Evolutionary conservation across 2,113 vertebrate species (phyloP).

Genomic region (Suncus etruscus): DNA sequence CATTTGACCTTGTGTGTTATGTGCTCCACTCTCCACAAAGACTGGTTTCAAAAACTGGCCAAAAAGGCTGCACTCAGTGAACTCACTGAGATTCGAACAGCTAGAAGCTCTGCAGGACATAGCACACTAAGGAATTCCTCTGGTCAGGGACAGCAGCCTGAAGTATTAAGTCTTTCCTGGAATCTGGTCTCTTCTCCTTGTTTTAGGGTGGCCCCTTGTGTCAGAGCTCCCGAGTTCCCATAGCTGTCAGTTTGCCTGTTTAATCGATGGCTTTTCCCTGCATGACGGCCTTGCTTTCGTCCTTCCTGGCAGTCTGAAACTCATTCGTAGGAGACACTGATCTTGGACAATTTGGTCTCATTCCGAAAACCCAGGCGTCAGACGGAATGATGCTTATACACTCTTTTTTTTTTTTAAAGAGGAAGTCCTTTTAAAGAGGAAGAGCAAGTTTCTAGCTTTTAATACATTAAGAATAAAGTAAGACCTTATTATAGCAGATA

Average conservation of each 20-base stretch:
- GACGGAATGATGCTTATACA: slow-evolving; percentile 31
- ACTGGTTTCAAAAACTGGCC: background rate
- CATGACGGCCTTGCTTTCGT: background rate
- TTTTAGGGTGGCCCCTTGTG: background rate
- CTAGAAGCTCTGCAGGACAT: fast-evolving
- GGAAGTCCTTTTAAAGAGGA: background rate
- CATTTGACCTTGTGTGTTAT: background rate
- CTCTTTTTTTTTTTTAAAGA: slow-evolving; percentile 42
- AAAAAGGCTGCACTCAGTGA: background rate
- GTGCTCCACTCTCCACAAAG: background rate
- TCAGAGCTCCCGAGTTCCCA: background rate
- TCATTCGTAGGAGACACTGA: slow-evolving; percentile 38
- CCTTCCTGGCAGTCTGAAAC: slow-evolving; percentile 12
- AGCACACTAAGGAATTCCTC: background rate
- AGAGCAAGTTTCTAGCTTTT: background rate
- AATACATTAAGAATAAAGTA: slow-evolving; percentile 61
- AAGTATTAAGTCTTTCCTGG: fast-evolving
- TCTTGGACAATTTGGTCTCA: slow-evolving; percentile 67
- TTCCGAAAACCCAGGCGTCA: slow-evolving; percentile 67
- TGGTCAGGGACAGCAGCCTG: background rate
- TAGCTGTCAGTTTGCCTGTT: background rate
- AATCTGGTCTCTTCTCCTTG: fast-evolving
- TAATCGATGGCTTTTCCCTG: slow-evolving; percentile 5
- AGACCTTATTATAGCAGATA: slow-evolving; percentile 61
- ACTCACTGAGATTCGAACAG: background rate